Evolutionary conservation across 1,140 invertebrate genomes (phyloP).

Genomic region (Nephila pilipes): DNA sequence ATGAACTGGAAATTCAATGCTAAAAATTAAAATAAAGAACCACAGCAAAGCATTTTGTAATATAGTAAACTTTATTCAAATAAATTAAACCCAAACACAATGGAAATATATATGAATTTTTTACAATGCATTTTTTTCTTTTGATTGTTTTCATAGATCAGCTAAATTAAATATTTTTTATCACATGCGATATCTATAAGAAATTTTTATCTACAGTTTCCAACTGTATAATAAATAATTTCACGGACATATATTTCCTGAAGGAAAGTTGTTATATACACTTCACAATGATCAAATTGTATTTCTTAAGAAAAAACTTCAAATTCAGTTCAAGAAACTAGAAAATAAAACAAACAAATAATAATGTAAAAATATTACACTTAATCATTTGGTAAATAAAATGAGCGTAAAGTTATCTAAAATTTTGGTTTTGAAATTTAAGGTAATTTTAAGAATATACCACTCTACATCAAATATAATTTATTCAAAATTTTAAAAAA

Average conservation of each 20-base stretch:
- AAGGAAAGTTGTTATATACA: not conserved
- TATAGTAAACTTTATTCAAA: constrained; percentile 11
- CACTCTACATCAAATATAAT: no score
- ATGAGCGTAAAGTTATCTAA: no score
- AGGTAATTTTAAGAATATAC: no score
- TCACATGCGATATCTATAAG: not conserved
- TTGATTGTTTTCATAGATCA: not conserved
- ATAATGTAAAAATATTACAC: no score
- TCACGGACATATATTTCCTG: not conserved
- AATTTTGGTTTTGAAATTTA: no score
- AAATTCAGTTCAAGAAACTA: not conserved
- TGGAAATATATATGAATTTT: not conserved
- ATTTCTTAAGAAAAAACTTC: not conserved
- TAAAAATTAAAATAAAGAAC: no score
- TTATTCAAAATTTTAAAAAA: no score
- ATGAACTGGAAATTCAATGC: no score
- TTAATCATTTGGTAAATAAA: no score
- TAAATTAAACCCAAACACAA: not conserved
- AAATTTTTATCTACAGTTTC: not conserved
- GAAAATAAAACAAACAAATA: not conserved
- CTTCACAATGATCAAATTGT: not conserved
- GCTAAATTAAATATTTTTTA: not conserved
- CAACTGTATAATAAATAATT: not conserved
- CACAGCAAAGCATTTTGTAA: not conserved
- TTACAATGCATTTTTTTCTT: not conserved